Evolutionary conservation across 2,797 vertebrate species (phyloP).

Genomic region (Myotis daubentonii): DNA sequence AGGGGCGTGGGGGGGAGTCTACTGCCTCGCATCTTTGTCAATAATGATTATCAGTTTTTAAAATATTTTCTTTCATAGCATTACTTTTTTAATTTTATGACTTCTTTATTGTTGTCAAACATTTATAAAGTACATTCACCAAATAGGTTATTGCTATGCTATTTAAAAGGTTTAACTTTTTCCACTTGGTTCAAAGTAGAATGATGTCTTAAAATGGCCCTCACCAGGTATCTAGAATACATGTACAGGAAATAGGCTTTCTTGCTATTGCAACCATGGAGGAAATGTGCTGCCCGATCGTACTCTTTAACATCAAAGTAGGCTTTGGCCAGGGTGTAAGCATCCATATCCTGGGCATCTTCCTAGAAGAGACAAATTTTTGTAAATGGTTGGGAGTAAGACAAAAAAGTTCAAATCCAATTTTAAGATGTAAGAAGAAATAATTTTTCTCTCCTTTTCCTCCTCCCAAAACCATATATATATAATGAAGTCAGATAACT

Average conservation of each 20-base stretch:
- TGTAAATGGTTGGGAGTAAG: neutral
- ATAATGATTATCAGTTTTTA: neutral
- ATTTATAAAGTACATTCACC: constrained; percentile 32
- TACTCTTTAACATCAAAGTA: constrained; percentile 99
- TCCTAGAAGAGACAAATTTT: constrained; percentile 87
- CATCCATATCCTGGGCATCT: constrained; percentile 95
- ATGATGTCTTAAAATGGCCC: constrained; percentile 59
- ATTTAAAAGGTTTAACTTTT: constrained; percentile 55
- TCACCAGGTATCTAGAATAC: constrained; percentile 99
- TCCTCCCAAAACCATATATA: neutral
- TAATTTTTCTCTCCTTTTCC: constrained; percentile 5
- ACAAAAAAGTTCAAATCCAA: constrained; percentile 30
- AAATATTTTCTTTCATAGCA: neutral
- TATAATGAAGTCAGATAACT: neutral
- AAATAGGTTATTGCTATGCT: neutral
- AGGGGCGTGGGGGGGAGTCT: accelerated
- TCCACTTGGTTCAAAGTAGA: neutral
- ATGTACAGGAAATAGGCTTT: constrained; percentile 99
- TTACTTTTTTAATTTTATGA: constrained; percentile 15
- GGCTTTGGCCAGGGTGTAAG: constrained; percentile 96
- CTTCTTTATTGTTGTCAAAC: neutral
- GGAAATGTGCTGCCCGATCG: constrained; percentile 96
- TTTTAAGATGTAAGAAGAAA: constrained; percentile 46
- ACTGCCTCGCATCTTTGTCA: neutral
- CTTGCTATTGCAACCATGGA: constrained; percentile 95